Conservation (phyloP, 2,888 invertebrate genomes). For the Melanchra persicariae region DNA sequence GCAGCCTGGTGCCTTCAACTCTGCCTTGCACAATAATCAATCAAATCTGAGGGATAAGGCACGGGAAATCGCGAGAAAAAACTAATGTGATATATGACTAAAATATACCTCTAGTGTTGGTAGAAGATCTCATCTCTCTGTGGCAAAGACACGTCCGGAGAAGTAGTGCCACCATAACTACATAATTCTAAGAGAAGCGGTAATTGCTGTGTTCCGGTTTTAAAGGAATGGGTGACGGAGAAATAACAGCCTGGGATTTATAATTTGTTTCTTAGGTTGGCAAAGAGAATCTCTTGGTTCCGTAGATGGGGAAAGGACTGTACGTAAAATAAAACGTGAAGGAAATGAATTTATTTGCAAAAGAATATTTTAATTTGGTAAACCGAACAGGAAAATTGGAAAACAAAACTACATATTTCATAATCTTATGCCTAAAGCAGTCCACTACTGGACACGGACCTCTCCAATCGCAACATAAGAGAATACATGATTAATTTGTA, state of each 20-base stretch:
- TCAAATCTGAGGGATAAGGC: too few species aligned
- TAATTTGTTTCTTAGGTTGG: neutral
- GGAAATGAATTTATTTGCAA: neutral
- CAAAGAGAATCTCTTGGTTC: fast-evolving
- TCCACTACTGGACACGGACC: too few species aligned
- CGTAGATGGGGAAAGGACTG: neutral
- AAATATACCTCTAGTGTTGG: neutral
- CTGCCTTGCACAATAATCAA: too few species aligned
- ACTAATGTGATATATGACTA: neutral
- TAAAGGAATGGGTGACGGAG: neutral
- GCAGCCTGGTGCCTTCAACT: too few species aligned
- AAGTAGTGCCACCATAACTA: neutral
- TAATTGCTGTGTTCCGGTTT: constrained; percentile 21
- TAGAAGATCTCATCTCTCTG: constrained; percentile 3
- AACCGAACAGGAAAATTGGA: too few species aligned
- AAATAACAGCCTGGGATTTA: neutral
- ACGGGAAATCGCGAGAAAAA: neutral
- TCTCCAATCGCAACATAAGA: too few species aligned
- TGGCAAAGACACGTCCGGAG: constrained; percentile 5
- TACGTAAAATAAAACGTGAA: neutral
- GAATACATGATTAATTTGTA: too few species aligned
- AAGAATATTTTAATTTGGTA: neutral
- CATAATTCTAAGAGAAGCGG: constrained; percentile 5
- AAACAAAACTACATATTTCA: too few species aligned
- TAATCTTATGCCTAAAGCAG: too few species aligned